Percentiles rank a stretch among this genome's conserved stretches.
Evolutionary conservation across 2,113 vertebrate species (phyloP).

Genomic region (Podilymbus podiceps): DNA sequence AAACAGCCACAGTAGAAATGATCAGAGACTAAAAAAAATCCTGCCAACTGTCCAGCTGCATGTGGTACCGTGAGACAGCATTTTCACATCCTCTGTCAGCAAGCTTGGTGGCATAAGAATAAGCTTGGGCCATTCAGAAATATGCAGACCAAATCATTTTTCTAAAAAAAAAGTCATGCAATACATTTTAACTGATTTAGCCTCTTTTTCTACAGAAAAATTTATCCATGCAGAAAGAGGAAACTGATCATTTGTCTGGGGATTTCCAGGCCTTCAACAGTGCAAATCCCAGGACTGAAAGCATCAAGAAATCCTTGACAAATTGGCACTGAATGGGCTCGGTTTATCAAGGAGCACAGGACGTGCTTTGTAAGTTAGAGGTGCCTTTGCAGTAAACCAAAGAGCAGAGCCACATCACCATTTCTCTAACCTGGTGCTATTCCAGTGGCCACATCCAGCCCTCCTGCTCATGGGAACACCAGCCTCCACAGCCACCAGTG

Average conservation of each 20-base stretch:
- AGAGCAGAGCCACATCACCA: background rate
- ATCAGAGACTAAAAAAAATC: background rate
- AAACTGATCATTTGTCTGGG: background rate
- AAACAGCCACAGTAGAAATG: background rate
- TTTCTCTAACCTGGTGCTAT: accelerated
- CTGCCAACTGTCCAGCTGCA: background rate
- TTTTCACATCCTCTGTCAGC: background rate
- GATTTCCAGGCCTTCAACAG: background rate
- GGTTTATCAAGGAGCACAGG: background rate
- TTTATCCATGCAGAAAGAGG: background rate
- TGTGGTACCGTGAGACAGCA: background rate
- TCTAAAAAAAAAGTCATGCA: background rate
- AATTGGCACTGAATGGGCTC: background rate
- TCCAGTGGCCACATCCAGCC: background rate
- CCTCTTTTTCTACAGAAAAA: background rate
- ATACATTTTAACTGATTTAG: background rate
- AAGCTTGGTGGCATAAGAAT: background rate
- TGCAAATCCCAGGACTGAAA: background rate
- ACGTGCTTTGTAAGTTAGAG: accelerated
- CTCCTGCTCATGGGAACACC: background rate
- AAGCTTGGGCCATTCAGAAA: background rate
- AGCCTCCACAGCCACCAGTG: background rate
- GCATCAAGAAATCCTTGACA: background rate
- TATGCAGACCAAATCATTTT: accelerated
- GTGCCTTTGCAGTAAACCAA: background rate